These are phyloP conservation scores for Diorhabda elongata DNA, from an alignment of 1,140 invertebrate species.

Conservation along the genomic window DNA sequence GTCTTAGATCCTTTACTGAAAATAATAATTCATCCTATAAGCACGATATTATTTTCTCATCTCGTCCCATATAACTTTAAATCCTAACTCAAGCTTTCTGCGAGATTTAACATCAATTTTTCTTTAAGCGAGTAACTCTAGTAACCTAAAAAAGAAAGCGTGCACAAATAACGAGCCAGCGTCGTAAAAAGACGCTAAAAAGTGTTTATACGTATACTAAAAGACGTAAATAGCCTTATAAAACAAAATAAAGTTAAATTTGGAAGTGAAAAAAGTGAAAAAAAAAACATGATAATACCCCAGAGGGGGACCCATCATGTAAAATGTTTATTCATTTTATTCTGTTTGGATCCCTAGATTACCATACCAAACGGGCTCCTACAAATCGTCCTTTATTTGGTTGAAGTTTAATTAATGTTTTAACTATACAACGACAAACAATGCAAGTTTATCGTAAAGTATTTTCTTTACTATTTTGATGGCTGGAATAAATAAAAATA, in stretches of 20 bases:
- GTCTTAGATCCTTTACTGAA: background rate
- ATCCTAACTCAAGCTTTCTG: background rate
- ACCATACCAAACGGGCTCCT: background rate
- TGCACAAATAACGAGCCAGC: background rate
- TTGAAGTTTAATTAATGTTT: no score
- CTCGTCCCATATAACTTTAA: conserved; percentile 1
- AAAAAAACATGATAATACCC: conserved; percentile 8
- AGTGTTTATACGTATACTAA: conserved; percentile 15
- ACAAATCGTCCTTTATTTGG: no score
- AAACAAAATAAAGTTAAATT: conserved; percentile 10
- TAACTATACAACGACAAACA: no score
- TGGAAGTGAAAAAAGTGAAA: conserved; percentile 13
- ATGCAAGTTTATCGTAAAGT: no score
- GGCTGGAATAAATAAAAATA: no score
- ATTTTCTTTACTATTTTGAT: no score
- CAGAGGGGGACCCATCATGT: conserved; percentile 4
- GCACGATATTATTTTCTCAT: conserved; percentile 6
- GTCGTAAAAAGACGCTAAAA: conserved; percentile 17
- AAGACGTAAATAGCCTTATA: conserved; percentile 6
- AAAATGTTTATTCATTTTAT: conserved; percentile 17
- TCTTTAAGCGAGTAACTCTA: conserved; percentile 9
- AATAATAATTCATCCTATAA: conserved; percentile 1
- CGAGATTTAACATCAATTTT: conserved; percentile 15
- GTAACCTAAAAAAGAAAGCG: conserved; percentile 9
- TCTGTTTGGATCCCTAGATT: background rate